phyloP scores from a whole-genome alignment of 2,113 vertebrate species.

The Nerophis ophidion region DNA sequence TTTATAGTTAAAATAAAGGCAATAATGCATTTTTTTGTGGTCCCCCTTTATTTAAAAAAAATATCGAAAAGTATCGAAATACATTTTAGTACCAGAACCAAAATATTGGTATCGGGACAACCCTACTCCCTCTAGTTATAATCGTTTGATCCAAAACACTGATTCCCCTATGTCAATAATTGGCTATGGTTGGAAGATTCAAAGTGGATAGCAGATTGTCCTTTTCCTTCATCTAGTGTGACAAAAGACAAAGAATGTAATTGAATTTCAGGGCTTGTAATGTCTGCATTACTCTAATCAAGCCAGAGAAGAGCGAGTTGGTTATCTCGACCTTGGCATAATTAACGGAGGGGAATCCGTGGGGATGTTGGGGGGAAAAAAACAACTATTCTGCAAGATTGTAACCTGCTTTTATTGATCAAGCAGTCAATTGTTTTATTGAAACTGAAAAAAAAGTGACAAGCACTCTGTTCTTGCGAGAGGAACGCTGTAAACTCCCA shows the following conservation, averaged over 20 bases:
- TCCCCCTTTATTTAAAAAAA: too few species aligned
- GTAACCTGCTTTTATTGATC: slow-evolving; percentile 48
- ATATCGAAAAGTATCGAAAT: too few species aligned
- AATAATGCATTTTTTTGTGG: too few species aligned
- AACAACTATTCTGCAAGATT: slow-evolving; percentile 42
- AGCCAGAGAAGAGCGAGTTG: slow-evolving; percentile 50
- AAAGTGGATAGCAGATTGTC: slow-evolving; percentile 26
- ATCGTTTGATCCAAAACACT: slow-evolving; percentile 67
- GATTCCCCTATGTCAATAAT: slow-evolving; percentile 66
- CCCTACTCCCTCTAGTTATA: neutral
- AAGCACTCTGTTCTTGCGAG: slow-evolving; percentile 10
- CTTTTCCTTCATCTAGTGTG: slow-evolving; percentile 59
- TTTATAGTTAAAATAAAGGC: too few species aligned
- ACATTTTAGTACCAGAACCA: too few species aligned
- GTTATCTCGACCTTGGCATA: slow-evolving; percentile 76
- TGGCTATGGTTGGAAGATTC: slow-evolving; percentile 30
- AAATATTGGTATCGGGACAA: neutral
- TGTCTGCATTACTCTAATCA: slow-evolving; percentile 75
- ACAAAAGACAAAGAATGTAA: slow-evolving; percentile 70
- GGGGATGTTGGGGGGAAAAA: slow-evolving; percentile 37
- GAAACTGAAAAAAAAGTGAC: slow-evolving; percentile 30
- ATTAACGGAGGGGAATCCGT: slow-evolving; percentile 52
- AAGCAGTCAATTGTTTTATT: slow-evolving; percentile 40
- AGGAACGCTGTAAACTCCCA: slow-evolving; percentile 25
- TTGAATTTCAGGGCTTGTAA: slow-evolving; percentile 76